phyloP scores from a whole-genome alignment of 1,140 invertebrate species.

The Pemphigus obesinymphae region DNA sequence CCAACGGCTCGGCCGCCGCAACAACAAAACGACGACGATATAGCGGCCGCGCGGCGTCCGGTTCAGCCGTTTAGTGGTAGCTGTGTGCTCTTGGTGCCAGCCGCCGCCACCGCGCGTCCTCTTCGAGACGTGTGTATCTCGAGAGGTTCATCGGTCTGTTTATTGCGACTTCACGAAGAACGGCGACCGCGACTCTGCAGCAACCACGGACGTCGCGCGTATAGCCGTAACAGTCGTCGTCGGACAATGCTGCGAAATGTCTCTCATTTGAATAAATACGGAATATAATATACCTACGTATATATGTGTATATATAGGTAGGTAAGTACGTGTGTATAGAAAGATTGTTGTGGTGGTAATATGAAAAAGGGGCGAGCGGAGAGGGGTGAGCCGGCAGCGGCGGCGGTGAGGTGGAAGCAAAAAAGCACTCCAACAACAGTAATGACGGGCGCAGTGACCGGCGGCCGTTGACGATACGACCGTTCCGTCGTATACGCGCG shows the following conservation, averaged over 20 bases:
- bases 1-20: background rate
- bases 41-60: background rate
- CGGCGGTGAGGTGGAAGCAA: background rate
- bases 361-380: background rate
- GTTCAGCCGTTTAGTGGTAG: no score
- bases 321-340: background rate
- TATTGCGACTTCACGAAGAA: slow-evolving; percentile 22
- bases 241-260: slow-evolving; percentile 28
- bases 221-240: background rate
- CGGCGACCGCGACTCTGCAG: no score
- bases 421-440: slow-evolving; percentile 13
- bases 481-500: background rate
- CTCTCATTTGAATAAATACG: slow-evolving; percentile 32
- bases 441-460: slow-evolving; percentile 14
- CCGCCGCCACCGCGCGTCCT: background rate
- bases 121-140: background rate
- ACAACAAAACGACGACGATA: background rate
- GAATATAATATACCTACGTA: background rate
- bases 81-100: background rate
- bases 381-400: background rate
- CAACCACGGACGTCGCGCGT: background rate
- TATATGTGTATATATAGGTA: no score
- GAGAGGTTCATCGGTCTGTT: slow-evolving; percentile 37
- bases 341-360: background rate
- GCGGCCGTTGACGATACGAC: background rate